Base-by-base conservation (phyloP, 1,140 invertebrate genomes). In the Helicorthomorpha holstii region DNA sequence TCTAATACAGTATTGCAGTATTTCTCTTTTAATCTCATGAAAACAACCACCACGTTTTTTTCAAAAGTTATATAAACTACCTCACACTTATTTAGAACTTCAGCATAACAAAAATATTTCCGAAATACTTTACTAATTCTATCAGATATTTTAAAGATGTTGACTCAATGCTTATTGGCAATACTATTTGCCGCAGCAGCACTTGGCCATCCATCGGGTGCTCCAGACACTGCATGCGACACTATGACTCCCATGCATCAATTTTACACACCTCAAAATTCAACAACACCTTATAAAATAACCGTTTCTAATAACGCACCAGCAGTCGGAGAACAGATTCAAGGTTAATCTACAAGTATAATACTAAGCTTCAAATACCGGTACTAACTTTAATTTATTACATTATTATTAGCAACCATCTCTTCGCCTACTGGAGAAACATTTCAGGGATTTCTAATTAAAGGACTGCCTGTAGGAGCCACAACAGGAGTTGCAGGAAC, bases 391-490 rank as follows among this genome's bases (percentile, higher is more conserved):
- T n/a, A n/a, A n/a, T n/a, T n/a, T n/a, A n/a, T n/a, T n/a, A n/a
- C n/a, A n/a, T n/a, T n/a, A n/a, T n/a, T n/a, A n/a, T n/a, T 25
- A 49, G 48, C 34, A 4, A 59, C 59, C 43, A 25, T 54, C 0
- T 24, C 21, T 1, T n/a, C 42, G 3, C 26, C 21, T 4, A 34
- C 53, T 23, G 50, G 49, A 12, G n/a, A 51, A 10, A 70, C 61
- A 27, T 73, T 75, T 63, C 66, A 68, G 41, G 74, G 74, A 27
- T 66, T 74, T 57, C 61, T 75, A 51, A 57, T 75, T 23, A 70
- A 75, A 57, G 73, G 68, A n/a, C 62, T 73, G 2, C 19, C 7
- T 12, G 27, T 38, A 12, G 58, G 62, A 12, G 66, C 66, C 2
- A 59, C 66, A 48, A 63, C 66, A 4, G 64, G 65, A 25, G 62